Percentiles rank a stretch among this genome's conserved stretches.
phyloP scores from a whole-genome alignment of 1,140 invertebrate species.

The Arctopsyche grandis region DNA sequence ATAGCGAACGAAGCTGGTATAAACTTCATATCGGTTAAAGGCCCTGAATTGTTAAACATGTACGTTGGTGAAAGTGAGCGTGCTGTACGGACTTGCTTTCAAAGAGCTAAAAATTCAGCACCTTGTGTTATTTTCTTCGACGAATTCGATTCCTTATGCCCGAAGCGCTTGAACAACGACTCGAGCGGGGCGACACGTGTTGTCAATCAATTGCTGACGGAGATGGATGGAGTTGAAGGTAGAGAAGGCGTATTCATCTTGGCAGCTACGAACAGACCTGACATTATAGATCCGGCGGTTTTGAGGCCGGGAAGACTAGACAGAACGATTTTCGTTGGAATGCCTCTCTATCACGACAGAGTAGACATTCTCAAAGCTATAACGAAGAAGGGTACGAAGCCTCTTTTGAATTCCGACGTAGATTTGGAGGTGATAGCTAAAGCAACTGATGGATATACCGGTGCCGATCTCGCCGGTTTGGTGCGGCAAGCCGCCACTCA shows the following conservation, averaged over 20 bases:
- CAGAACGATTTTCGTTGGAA: slow-evolving; percentile 92
- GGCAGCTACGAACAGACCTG: slow-evolving; percentile 96
- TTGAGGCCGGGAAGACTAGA: slow-evolving; percentile 94
- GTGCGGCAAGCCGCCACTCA: slow-evolving; percentile 76
- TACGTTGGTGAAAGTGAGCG: slow-evolving; percentile 99
- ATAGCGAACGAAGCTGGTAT: slow-evolving; percentile 96
- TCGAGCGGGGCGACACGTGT: slow-evolving; percentile 80
- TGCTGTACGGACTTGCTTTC: slow-evolving; percentile 94
- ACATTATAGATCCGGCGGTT: slow-evolving; percentile 97
- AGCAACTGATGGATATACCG: slow-evolving; percentile 84
- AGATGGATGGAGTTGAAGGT: slow-evolving; percentile 97
- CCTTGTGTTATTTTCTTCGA: slow-evolving; percentile 99
- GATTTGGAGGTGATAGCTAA: slow-evolving; percentile 76
- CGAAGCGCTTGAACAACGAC: slow-evolving; percentile 82
- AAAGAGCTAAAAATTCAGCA: slow-evolving; percentile 91
- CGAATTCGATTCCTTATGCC: slow-evolving; percentile 97
- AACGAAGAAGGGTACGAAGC: slow-evolving; percentile 88
- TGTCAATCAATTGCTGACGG: slow-evolving; percentile 97
- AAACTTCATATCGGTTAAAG: slow-evolving; percentile 97
- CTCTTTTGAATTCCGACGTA: slow-evolving; percentile 80
- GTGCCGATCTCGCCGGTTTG: slow-evolving; percentile 91
- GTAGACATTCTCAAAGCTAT: slow-evolving; percentile 89
- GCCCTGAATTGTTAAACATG: slow-evolving; percentile 96
- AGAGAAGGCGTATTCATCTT: slow-evolving; percentile 93
- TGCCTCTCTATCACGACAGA: slow-evolving; percentile 84